Evolutionary conservation across 2,113 vertebrate genomes (phyloP), one percentile per base, ranked within the genome.

Genomic region (Carollia perspicillata): DNA sequence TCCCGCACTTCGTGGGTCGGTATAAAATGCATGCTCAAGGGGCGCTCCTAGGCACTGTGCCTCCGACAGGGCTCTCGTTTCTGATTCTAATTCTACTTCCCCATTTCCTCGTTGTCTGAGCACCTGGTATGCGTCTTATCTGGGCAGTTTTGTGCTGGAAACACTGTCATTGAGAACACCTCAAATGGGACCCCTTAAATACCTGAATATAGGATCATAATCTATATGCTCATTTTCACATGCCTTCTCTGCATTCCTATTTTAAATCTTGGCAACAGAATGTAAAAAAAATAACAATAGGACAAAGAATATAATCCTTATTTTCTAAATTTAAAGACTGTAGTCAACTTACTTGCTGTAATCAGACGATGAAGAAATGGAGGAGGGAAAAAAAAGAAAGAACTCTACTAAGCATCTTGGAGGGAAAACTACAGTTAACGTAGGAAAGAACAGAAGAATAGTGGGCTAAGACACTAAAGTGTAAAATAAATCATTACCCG

Each of bases 291-390:
- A 89, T 78, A 91, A 58, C 40, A 49, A 37, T 22, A 93, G 88
- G 14, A 89, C 55, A 60, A 68, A 93, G 23, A 77, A 93, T n/a
- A 80, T 47, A 89, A 78, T 55, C 74, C 47, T 93, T 84, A 96
- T 68, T 95, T 85, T 95, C 60, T 55, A 84, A 92, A 92, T 6
- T 33, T 81, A 75, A 88, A 75, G 22, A 89, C 95, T 49, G 84
- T 66, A 60, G 74, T 55, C 85, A 84, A 88, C 68, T 83, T 77
- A 79, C 84, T 94, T 94, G 96, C 65, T 55, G 40, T 51, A 94
- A 84, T 65, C 92, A 94, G 30, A 80, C 0, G 2, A 74, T 47
- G 5, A 89, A 35, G 35, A 84, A 18, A 94, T 74, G 40, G 12
- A 89, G 2, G 28, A 68, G 60, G 60, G 71, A 71, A 88, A 83